Evolutionary conservation across 1,140 invertebrate genomes (phyloP).

Genomic region (Eueides isabella): DNA sequence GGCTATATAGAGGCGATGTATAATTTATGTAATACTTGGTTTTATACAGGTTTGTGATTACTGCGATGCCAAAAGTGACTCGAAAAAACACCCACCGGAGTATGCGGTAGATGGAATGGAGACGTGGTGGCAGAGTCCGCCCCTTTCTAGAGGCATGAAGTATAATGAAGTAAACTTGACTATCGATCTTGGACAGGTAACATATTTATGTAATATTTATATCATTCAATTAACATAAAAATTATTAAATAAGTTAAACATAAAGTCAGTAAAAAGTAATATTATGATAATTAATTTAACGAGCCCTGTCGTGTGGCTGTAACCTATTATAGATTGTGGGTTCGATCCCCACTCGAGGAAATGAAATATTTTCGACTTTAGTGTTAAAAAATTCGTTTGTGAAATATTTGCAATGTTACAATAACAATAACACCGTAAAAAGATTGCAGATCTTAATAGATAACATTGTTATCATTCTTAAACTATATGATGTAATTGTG

Average conservation of each 20-base stretch:
- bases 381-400: no score
- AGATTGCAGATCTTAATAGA: neutral
- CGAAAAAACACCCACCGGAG: slow-evolving; percentile 92
- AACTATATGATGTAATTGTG: no score
- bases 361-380: no score
- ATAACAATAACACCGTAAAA: neutral
- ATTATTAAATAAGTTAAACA: no score
- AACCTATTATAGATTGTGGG: no score
- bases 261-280: no score
- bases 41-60: slow-evolving; percentile 93
- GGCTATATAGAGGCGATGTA: no score
- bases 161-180: slow-evolving; percentile 99
- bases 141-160: slow-evolving; percentile 97
- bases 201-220: neutral
- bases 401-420: neutral
- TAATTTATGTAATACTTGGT: neutral
- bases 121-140: slow-evolving; percentile 98
- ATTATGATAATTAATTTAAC: no score
- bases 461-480: neutral
- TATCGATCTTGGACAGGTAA: slow-evolving; percentile 97
- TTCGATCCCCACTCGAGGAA: no score
- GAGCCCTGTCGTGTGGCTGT: no score
- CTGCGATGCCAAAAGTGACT: slow-evolving; percentile 90
- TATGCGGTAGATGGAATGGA: slow-evolving; percentile 97
- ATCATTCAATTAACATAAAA: no score